Conservation (phyloP, 53 echinoderm and acorn worm species). For the Zoroaster sp. region DNA sequence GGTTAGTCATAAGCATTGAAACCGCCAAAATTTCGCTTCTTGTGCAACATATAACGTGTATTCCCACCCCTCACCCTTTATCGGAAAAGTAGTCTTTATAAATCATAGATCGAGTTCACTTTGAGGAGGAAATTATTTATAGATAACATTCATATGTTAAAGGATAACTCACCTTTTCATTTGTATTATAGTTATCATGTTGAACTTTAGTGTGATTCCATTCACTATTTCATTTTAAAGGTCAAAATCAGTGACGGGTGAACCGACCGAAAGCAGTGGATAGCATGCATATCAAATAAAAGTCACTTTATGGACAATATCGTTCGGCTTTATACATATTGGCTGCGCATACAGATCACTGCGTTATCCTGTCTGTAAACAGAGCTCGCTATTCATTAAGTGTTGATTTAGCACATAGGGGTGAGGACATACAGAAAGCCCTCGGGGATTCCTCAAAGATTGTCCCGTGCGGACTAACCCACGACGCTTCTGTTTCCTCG, state of each 20-base stretch:
- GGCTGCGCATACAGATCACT: constrained; percentile 4
- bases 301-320: neutral
- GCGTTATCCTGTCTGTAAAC: neutral
- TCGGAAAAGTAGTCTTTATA: too few species aligned
- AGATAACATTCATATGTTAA: too few species aligned
- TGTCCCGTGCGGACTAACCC: neutral
- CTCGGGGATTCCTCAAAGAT: neutral
- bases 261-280: neutral
- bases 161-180: neutral
- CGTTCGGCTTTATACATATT: neutral
- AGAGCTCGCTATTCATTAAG: neutral
- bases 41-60: too few species aligned
- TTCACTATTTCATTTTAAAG: constrained; percentile 5
- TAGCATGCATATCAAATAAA: neutral
- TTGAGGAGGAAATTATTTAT: too few species aligned
- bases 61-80: too few species aligned
- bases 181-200: neutral
- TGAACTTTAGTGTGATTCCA: neutral
- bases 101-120: too few species aligned
- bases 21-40: too few species aligned
- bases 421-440: neutral
- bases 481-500: neutral
- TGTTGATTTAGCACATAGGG: neutral
- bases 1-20: too few species aligned
- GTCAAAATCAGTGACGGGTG: neutral